Percentiles rank a stretch among this genome's conserved stretches.
phyloP scores from a whole-genome alignment of 2,113 vertebrate genomes.

The Rousettus leschenaultii region DNA sequence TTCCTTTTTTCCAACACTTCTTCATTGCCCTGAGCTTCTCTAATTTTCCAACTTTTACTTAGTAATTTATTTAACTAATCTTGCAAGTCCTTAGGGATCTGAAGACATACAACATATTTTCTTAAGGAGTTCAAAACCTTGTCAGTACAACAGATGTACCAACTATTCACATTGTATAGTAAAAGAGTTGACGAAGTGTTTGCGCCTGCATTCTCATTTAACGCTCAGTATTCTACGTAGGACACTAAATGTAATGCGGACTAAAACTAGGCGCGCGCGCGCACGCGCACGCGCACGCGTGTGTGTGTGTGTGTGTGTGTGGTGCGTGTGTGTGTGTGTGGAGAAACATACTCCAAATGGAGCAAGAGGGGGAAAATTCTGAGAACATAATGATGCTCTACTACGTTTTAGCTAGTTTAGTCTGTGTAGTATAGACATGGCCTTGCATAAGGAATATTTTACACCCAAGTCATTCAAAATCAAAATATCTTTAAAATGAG shows the following conservation, averaged over 20 bases:
- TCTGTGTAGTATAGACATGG: not conserved
- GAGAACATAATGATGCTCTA: not conserved
- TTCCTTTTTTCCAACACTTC: not conserved
- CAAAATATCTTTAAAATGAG: conserved; percentile 17
- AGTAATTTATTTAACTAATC: not conserved
- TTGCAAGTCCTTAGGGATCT: not conserved
- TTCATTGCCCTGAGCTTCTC: not conserved
- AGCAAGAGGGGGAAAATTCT: not conserved
- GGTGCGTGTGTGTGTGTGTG: not conserved
- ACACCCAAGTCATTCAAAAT: conserved; percentile 4
- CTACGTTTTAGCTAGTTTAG: not conserved
- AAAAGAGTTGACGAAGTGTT: conserved; percentile 2
- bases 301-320: not conserved
- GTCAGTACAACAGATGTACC: not conserved
- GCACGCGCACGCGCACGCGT: no score
- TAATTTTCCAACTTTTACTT: not conserved
- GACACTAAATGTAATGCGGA: not conserved
- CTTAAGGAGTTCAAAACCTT: not conserved
- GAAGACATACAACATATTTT: not conserved
- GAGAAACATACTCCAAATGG: not conserved
- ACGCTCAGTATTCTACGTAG: not conserved
- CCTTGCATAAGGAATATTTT: not conserved
- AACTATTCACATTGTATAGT: not conserved
- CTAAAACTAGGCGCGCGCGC: not conserved
- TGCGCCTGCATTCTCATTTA: not conserved